These are phyloP conservation scores for Macropus fuliginosus DNA, from an alignment of 2,797 vertebrate genomes.

Conservation along the genomic window DNA sequence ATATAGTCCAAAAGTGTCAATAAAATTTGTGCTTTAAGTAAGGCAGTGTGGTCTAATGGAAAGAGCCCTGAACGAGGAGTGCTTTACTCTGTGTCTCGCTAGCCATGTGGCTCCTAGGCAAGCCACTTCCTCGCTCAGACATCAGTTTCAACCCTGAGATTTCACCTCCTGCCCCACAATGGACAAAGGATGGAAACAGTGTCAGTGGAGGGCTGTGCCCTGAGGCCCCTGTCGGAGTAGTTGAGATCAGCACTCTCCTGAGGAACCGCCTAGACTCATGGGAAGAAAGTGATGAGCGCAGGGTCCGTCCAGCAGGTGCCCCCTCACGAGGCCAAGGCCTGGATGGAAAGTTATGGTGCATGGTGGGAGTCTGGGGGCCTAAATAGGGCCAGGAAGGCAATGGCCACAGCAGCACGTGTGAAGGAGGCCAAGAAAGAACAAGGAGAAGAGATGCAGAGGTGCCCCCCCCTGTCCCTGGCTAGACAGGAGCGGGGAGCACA, in stretches of 20 bases:
- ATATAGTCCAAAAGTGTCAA: neutral
- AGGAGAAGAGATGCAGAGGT: no score
- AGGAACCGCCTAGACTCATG: no score
- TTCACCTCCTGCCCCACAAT: no score
- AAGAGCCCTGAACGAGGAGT: neutral
- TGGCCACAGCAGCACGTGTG: no score
- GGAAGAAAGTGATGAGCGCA: no score
- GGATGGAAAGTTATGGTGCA: neutral
- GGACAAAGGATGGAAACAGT: neutral
- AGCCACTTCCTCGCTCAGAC: no score
- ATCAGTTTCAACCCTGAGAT: no score
- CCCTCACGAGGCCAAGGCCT: neutral
- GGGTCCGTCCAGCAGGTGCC: no score
- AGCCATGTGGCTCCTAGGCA: neutral
- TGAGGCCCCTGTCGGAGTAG: fast-evolving
- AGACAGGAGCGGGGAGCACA: no score
- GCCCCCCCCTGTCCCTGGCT: neutral
- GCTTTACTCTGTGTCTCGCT: neutral
- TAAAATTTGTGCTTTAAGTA: neutral
- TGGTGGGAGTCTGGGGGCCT: neutral
- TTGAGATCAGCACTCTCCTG: neutral
- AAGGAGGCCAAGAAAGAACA: no score
- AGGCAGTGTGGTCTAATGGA: neutral
- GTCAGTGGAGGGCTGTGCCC: neutral
- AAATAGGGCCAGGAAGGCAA: neutral